Base-by-base conservation (phyloP, 2,888 invertebrate genomes). In the Nomada flava region DNA sequence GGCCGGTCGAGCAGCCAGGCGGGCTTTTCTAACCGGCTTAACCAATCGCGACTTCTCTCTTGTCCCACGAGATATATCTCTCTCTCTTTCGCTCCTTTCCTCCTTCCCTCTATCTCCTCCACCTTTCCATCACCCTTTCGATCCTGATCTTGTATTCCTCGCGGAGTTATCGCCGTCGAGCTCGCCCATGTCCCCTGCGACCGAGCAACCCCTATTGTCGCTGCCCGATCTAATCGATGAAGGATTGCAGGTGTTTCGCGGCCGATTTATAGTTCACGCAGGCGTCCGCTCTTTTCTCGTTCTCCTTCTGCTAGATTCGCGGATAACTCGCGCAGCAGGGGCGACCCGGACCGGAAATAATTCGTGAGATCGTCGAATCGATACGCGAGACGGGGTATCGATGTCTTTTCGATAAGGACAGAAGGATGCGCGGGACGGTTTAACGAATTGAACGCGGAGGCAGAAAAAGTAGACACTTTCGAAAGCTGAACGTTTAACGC, bases 11-110 rank as follows among this genome's bases (percentile, higher is more conserved):
- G 89, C 84, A 84, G 82, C 86, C 86, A 87, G 88, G 83, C 85
- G 87, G 89, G 89, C 85, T 87, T 89, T 87, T 90, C 89, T 88
- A 87, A 87, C 86, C 88, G 88, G 87, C 85, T 89, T 86, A 89
- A 88, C 91, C 91, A 91, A 91, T 91, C 88, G 87, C 88, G 79
- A 89, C 86, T 86, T 89, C 90, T 84, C 87, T 85, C 83, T 88
- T 77, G 63, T 82, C 82, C 87, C 88, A 79, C 89, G 84, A 85
- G 85, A 47, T 71, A 82, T 79, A 79, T 82, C 47, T 59, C 64
- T 63, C 59, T 53, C 70, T 52, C 55, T 57, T 64, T 18, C 50
- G 29, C 29, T 68, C 64, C 63, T 26, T 67, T 62, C 53, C 29
- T 68, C 64, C 63, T 26, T 67, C 65, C 53, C 69, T 26, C 55